Conservation (phyloP, 37 sponge, comb jelly and placozoan genomes). For the Beroe forskalii region DNA sequence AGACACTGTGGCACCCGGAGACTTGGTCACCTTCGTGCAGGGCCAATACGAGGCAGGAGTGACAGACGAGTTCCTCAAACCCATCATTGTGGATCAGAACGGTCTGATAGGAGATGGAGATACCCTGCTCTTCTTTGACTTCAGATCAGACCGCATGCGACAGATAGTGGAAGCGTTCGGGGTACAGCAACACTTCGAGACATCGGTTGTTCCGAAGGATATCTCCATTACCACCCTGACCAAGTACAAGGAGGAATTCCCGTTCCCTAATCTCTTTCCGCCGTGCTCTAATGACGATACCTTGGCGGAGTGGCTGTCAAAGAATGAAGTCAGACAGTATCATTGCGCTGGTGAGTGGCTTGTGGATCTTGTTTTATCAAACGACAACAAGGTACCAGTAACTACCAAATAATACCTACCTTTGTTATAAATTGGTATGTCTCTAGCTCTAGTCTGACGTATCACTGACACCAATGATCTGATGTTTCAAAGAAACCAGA, state of each 20-base stretch:
- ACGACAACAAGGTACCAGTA: too few relatives aligned
- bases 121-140: conserved; percentile 90
- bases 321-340: conserved; percentile 77
- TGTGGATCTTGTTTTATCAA: too few relatives aligned
- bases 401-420: too few relatives aligned
- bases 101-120: conserved; percentile 86
- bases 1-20: conserved; percentile 63
- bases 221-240: conserved; percentile 79
- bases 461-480: too few relatives aligned
- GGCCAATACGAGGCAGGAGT: conserved; percentile 75
- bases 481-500: too few relatives aligned
- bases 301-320: conserved; percentile 90
- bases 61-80: conserved; percentile 96
- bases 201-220: conserved; percentile 66
- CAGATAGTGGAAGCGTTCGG: conserved; percentile 94
- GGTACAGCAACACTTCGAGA: conserved; percentile 88
- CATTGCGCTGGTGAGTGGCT: conserved; percentile 85
- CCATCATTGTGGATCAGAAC: conserved; percentile 79
- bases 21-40: conserved; percentile 74
- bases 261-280: conserved; percentile 83
- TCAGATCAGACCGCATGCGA: conserved; percentile 91
- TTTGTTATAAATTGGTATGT: too few relatives aligned
- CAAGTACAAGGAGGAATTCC: conserved; percentile 92
- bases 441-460: too few relatives aligned
- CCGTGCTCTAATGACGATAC: conserved; percentile 76